phyloP scores from a whole-genome alignment of 2,113 vertebrate genomes.

The Cottus gobio region DNA sequence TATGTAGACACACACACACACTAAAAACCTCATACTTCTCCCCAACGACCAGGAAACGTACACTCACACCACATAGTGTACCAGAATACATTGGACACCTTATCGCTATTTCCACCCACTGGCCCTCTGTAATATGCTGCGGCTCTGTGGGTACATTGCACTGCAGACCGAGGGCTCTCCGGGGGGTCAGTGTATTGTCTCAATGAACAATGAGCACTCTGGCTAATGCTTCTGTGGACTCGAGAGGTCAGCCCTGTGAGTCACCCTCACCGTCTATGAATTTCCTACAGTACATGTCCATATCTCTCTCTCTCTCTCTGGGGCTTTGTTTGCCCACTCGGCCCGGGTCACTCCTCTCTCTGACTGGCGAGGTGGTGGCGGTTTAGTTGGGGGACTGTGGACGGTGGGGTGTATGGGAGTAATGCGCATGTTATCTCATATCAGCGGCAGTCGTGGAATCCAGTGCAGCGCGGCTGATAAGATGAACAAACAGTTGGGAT shows the following conservation, averaged over 20 bases:
- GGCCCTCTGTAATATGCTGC: slow-evolving; percentile 73
- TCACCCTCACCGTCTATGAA: slow-evolving; percentile 70
- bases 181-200: slow-evolving; percentile 78
- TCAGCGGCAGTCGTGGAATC: slow-evolving; percentile 76
- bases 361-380: slow-evolving; percentile 23
- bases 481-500: slow-evolving; percentile 86
- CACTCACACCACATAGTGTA: slow-evolving; percentile 59
- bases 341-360: slow-evolving; percentile 48
- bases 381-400: slow-evolving; percentile 35
- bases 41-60: slow-evolving; percentile 73
- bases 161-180: slow-evolving; percentile 71
- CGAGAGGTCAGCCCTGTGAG: slow-evolving; percentile 66
- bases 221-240: slow-evolving; percentile 76
- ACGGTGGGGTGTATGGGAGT: slow-evolving; percentile 44
- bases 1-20: slow-evolving; percentile 48
- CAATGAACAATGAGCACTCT: slow-evolving; percentile 77
- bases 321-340: slow-evolving; percentile 50
- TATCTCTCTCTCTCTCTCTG: slow-evolving; percentile 38
- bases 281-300: slow-evolving; percentile 63
- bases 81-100: slow-evolving; percentile 69
- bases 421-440: slow-evolving; percentile 79
- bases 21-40: slow-evolving; percentile 73
- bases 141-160: slow-evolving; percentile 65
- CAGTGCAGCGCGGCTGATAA: slow-evolving; percentile 83
- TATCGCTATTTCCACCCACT: slow-evolving; percentile 68